Evolutionary conservation across 2,113 vertebrate genomes (phyloP), one percentile per base, ranked within the genome.

Genomic region (Tragelaphus strepsiceros): DNA sequence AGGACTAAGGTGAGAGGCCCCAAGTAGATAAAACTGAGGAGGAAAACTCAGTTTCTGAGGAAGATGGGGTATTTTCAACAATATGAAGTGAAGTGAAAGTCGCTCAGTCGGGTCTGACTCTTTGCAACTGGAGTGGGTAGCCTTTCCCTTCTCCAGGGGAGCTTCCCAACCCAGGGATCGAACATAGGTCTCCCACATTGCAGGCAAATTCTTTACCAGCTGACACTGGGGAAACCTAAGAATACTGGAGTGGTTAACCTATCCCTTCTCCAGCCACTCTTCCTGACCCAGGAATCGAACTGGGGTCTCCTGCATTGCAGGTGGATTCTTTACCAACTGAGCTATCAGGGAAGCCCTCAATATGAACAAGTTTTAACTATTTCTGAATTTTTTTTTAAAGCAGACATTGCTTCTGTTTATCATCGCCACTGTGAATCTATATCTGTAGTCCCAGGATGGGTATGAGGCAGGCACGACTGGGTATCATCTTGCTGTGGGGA

Each of bases 391-490:
- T 2, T 62, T 62, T 16, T 30, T 46, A 35, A 94, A 82, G 28
- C 49, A 54, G 39, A 67, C 14, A 6, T 51, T 24, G 22, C 12
- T 46, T 16, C 61, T 56, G 12, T 39, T 49, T 28, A 30, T 28
- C 3, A 21, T 2, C 3, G 1, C 11, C 19, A 4, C 61, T 3
- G 5, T 11, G 51, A 92, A 43, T 81, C 22, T 1, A 13, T 58
- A 10, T 58, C 82, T 87, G 51, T 26, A 81, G n/a, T 59, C 24
- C 24, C 24, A 28, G 3, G 9, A 46, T 0, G 0, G 35, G 30
- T 13, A 4, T 19, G 10, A 43, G 19, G 30, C 3, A 26, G 51
- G 2, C 2, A 22, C 26, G 2, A 15, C 2, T 56, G 26, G 15
- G 26, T 26, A 21, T 14, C 13, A 9, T 11, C 14, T 30, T 64